Evolutionary conservation across 30 jellyfish, hydroid and myxozoan species (phyloP).

Genomic region (Aurelia sp.): DNA sequence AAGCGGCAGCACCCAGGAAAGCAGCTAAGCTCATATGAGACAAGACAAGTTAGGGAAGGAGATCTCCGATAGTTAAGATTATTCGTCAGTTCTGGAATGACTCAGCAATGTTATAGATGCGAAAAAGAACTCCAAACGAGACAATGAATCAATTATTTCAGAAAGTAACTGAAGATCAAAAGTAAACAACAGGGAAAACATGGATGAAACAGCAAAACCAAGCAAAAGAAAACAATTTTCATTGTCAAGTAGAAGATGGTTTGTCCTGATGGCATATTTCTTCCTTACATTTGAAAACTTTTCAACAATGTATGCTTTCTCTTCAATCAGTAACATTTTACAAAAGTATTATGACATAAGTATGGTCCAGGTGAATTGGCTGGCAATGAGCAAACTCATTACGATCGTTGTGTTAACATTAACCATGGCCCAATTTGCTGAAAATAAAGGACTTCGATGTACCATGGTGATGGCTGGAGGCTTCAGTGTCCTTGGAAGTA

Average conservation of each 20-base stretch:
- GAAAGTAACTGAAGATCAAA: too few species aligned
- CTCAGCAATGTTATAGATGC: too few species aligned
- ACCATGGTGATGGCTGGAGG: conserved; percentile 54
- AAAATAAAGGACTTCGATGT: conserved; percentile 61
- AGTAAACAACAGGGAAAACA: too few species aligned
- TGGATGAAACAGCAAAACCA: too few species aligned
- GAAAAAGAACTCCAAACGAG: too few species aligned
- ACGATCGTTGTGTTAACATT: conserved; percentile 34
- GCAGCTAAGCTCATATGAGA: too few species aligned
- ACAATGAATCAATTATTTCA: too few species aligned
- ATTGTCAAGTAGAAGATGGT: conserved; percentile 63
- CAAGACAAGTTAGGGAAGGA: too few species aligned
- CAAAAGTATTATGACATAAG: conserved; percentile 50
- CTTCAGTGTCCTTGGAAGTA: conserved; percentile 63
- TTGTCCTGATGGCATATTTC: conserved; percentile 66
- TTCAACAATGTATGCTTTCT: conserved; percentile 67
- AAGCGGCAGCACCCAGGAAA: too few species aligned
- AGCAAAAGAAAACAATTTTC: too few species aligned
- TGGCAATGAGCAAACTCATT: conserved; percentile 56
- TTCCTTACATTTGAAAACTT: conserved; percentile 62
- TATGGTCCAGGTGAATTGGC: conserved; percentile 62
- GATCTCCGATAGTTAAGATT: too few species aligned
- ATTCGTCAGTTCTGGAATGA: too few species aligned
- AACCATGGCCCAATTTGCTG: conserved; percentile 62
- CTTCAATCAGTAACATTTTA: conserved; percentile 77